Evolutionary conservation across 2,113 vertebrate genomes (phyloP).

Genomic region (Speoplatyrhinus poulsoni): DNA sequence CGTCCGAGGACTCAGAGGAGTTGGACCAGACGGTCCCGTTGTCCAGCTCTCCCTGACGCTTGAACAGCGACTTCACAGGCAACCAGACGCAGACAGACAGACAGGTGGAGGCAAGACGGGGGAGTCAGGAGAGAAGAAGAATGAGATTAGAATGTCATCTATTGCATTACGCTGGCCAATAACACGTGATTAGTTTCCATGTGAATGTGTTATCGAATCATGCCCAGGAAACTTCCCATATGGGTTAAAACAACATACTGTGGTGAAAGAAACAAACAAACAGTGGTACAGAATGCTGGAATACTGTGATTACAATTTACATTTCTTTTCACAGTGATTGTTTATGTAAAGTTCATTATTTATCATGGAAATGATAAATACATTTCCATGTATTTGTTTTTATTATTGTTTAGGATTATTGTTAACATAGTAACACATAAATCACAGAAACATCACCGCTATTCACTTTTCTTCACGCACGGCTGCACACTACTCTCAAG

Average conservation of each 20-base stretch:
- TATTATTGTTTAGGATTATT: no score
- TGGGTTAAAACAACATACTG: neutral
- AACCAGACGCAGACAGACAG: neutral
- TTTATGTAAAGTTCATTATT: no score
- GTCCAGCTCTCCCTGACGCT: constrained; percentile 95
- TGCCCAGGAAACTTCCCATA: neutral
- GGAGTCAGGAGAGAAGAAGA: neutral
- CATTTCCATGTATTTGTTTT: no score
- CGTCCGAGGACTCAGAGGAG: constrained; percentile 95
- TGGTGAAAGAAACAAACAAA: no score
- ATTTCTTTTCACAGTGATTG: no score
- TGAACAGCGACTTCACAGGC: constrained; percentile 86
- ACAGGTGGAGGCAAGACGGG: neutral
- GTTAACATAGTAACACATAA: no score
- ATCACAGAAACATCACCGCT: neutral
- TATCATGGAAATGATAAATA: no score
- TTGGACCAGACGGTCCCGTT: constrained; percentile 97
- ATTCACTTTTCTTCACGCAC: neutral
- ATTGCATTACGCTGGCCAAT: neutral
- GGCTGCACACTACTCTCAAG: constrained; percentile 33
- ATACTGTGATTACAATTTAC: no score
- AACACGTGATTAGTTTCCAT: neutral
- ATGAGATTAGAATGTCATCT: neutral
- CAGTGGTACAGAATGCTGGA: no score
- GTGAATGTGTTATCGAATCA: neutral